These are phyloP conservation scores for Aldrovandia affinis DNA, from an alignment of 2,797 vertebrate species.

Conservation along the genomic window DNA sequence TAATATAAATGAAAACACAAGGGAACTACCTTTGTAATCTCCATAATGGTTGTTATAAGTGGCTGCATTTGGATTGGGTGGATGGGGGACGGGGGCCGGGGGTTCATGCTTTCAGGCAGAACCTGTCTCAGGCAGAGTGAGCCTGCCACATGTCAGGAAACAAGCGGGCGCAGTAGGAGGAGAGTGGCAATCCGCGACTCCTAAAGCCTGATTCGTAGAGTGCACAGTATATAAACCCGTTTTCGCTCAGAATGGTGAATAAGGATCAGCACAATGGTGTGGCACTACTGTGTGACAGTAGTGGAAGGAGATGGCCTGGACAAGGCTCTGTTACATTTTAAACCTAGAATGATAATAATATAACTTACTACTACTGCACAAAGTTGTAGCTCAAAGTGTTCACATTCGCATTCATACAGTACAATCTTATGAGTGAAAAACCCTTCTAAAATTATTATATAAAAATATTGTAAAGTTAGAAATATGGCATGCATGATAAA, in stretches of 20 bases:
- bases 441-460: not conserved
- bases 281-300: conserved; percentile 39
- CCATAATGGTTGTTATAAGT: conserved; percentile 52
- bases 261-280: conserved; percentile 69
- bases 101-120: conserved; percentile 31
- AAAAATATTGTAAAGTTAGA: conserved; percentile 1
- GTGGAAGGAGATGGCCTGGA: conserved; percentile 31
- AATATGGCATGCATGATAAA: not conserved
- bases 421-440: conserved; percentile 38
- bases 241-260: conserved; percentile 66
- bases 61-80: conserved; percentile 43
- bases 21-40: conserved; percentile 64
- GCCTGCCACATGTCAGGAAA: conserved; percentile 39
- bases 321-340: conserved; percentile 55
- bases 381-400: too few species aligned
- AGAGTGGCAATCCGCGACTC: conserved; percentile 46
- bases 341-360: conserved; percentile 56
- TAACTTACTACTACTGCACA: too few species aligned
- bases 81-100: too few species aligned
- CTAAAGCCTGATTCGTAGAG: conserved; percentile 51
- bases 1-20: conserved; percentile 67
- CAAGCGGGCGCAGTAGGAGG: conserved; percentile 41
- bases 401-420: not conserved
- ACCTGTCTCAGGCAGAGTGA: not conserved
- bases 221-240: conserved; percentile 58